Percentiles rank a stretch among this genome's conserved stretches.
phyloP scores from a whole-genome alignment of 1,140 invertebrate genomes.

The Drosophila malerkotliana region DNA sequence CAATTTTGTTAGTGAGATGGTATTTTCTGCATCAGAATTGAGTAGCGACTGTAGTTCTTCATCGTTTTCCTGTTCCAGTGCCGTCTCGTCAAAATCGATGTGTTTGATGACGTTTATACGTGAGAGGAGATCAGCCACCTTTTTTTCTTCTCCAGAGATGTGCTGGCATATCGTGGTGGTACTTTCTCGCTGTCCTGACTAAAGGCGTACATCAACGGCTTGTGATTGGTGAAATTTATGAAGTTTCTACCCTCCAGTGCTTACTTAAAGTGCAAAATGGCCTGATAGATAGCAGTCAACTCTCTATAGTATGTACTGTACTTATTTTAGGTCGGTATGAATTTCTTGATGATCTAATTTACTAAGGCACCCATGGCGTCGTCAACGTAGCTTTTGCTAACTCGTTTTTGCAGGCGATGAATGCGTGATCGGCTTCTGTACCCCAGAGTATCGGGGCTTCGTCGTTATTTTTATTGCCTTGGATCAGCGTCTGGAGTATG shows the following conservation, averaged over 20 bases:
- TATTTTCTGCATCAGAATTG: background rate
- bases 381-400: background rate
- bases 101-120: background rate
- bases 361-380: no score
- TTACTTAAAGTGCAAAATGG: background rate
- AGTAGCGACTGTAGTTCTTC: background rate
- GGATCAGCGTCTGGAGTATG: background rate
- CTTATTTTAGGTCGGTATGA: no score
- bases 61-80: background rate
- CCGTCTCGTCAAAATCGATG: background rate
- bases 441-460: no score
- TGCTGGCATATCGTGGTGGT: no score
- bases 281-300: background rate
- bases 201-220: background rate
- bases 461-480: no score
- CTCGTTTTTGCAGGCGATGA: no score
- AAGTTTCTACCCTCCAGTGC: background rate
- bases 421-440: no score
- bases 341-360: no score
- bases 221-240: background rate
- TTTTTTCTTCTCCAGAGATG: background rate
- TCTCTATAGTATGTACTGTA: background rate
- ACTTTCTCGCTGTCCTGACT: no score
- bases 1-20: no score
- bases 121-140: background rate